Percentiles rank a stretch among this genome's conserved stretches.
These are phyloP conservation scores for Phaethornis superciliosus DNA, from an alignment of 2,113 vertebrate species.

Conservation along the genomic window DNA sequence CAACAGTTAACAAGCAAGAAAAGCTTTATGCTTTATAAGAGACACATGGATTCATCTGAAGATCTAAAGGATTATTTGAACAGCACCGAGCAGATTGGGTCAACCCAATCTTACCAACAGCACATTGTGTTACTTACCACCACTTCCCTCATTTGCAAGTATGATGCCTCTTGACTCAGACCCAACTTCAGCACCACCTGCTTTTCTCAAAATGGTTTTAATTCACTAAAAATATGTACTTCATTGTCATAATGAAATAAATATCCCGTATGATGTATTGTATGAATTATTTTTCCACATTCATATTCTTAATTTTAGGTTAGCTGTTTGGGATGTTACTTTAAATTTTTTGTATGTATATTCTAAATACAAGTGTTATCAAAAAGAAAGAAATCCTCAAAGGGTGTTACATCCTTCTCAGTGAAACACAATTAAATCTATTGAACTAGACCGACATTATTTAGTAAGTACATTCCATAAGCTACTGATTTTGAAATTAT, in stretches of 20 bases:
- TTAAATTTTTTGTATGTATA: not conserved
- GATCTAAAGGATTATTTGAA: not conserved
- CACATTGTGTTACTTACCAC: not conserved
- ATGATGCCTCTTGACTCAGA: not conserved
- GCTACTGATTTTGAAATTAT: constrained; percentile 30
- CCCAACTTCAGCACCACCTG: not conserved
- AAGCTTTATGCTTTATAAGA: not conserved
- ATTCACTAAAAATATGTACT: constrained; percentile 5
- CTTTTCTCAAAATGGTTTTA: constrained; percentile 11
- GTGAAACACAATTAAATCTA: constrained; percentile 12
- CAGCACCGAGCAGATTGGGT: not conserved
- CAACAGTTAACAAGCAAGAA: not conserved
- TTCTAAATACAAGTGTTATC: constrained; percentile 29
- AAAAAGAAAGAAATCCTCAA: constrained; percentile 11
- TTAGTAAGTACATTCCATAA: constrained; percentile 27
- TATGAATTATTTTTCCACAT: not conserved
- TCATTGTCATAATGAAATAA: constrained; percentile 19
- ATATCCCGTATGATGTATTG: not conserved
- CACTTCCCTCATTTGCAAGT: not conserved
- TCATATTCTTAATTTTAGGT: constrained; percentile 3
- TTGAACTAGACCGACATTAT: not conserved
- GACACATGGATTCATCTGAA: not conserved
- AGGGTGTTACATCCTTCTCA: not conserved
- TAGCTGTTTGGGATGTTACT: not conserved
- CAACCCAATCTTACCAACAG: not conserved